phyloP scores from a whole-genome alignment of 2,888 invertebrate species.

The Lacanobia oleracea region DNA sequence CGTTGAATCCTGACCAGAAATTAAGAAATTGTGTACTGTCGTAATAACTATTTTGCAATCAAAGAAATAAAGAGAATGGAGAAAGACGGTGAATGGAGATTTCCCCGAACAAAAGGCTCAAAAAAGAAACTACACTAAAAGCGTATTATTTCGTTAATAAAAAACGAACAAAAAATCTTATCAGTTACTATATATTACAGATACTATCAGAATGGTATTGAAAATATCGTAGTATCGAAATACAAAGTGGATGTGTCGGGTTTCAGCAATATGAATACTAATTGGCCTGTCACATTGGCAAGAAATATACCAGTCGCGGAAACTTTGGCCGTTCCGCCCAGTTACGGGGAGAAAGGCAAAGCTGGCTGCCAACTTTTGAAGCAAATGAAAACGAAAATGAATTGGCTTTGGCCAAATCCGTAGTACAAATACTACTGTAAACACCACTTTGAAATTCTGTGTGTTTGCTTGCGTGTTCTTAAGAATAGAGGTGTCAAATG shows the following conservation, averaged over 20 bases:
- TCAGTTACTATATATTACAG: background rate
- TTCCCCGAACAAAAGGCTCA: too few relatives aligned
- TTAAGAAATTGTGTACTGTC: too few relatives aligned
- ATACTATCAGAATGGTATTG: too few relatives aligned
- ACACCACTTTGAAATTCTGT: background rate
- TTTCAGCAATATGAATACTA: background rate
- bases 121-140: too few relatives aligned
- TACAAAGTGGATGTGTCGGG: background rate
- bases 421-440: background rate
- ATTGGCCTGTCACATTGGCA: background rate
- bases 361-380: slow-evolving; percentile 32
- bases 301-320: background rate
- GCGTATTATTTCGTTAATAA: too few relatives aligned
- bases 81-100: too few relatives aligned
- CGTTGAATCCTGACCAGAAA: too few relatives aligned
- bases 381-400: slow-evolving; percentile 18
- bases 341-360: slow-evolving; percentile 15
- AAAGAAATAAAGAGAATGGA: too few relatives aligned
- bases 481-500: background rate
- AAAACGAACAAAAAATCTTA: too few relatives aligned
- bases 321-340: slow-evolving; percentile 8
- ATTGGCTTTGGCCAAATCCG: slow-evolving; percentile 11
- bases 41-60: too few relatives aligned
- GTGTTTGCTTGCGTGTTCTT: background rate
- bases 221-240: background rate